A percentile compares a stretch with the other conserved stretches of the same genome.
phyloP scores from a whole-genome alignment of 2,888 invertebrate species.

The Drosophila nigricruria region DNA sequence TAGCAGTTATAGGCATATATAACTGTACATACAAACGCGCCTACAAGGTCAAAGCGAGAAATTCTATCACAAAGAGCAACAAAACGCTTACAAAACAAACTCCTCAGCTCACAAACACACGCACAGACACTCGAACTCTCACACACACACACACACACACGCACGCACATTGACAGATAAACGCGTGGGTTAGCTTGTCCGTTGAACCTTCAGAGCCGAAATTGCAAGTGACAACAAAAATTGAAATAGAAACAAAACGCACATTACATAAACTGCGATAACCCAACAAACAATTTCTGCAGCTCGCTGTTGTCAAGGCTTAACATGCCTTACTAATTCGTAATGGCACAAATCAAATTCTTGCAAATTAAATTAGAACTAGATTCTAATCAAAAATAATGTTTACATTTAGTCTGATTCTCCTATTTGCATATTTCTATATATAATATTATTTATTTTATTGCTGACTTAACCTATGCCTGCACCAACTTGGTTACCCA shows the following conservation, averaged over 20 bases:
- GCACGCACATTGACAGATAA: not conserved
- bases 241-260: constrained; percentile 11
- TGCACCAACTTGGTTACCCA: not conserved
- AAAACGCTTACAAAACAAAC: constrained; percentile 56
- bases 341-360: not conserved
- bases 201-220: constrained; percentile 8
- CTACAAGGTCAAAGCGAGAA: constrained; percentile 54
- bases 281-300: not conserved
- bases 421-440: not conserved
- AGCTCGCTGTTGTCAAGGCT: not conserved
- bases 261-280: not conserved
- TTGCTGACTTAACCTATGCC: not conserved
- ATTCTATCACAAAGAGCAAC: constrained; percentile 54
- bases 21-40: constrained; percentile 12
- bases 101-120: constrained; percentile 10
- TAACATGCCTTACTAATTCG: no score
- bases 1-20: constrained; percentile 9
- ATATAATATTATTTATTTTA: no score
- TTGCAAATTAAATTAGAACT: not conserved
- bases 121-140: not conserved
- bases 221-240: constrained; percentile 18
- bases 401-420: not conserved
- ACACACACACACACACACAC: not conserved
- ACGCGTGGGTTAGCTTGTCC: constrained; percentile 19
- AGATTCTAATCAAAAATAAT: no score